A percentile compares a stretch with the other conserved stretches of the same genome.
Conservation (phyloP, 2,888 invertebrate species). For the Plagodis pulveraria region DNA sequence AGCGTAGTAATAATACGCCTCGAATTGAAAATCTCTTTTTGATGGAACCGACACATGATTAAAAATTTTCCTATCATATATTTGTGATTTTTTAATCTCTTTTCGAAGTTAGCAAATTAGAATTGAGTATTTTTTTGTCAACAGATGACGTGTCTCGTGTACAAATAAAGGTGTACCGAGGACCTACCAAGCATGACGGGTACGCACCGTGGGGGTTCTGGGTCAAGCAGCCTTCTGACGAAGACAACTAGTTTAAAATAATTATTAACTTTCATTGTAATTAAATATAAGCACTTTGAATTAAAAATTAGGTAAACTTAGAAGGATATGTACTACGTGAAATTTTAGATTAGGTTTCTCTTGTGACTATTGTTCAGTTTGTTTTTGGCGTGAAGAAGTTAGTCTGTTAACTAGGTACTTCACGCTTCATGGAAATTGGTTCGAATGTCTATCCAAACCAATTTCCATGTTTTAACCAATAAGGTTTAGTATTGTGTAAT, state of each 20-base stretch:
- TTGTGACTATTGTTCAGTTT: too few relatives aligned
- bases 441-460: neutral
- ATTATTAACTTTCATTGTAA: neutral
- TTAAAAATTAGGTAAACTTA: neutral
- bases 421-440: too few relatives aligned
- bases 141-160: conserved; percentile 86
- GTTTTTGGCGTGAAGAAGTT: too few relatives aligned
- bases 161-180: conserved; percentile 90
- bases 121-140: conserved; percentile 30
- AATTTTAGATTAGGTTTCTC: too few relatives aligned
- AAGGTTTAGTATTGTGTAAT: neutral
- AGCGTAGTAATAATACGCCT: too few relatives aligned
- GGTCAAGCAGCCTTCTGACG: conserved; percentile 89
- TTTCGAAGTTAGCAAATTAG: neutral
- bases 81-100: too few relatives aligned
- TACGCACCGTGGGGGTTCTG: conserved; percentile 90
- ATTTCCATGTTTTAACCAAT: neutral
- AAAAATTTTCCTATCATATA: too few relatives aligned
- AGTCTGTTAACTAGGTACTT: too few relatives aligned
- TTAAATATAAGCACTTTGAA: neutral
- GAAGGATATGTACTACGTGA: neutral
- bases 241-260: conserved; percentile 39
- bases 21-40: too few relatives aligned
- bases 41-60: too few relatives aligned
- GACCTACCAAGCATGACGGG: conserved; percentile 87